Base-by-base conservation (phyloP, 2,888 invertebrate genomes). In the Drosophila emarginata region DNA sequence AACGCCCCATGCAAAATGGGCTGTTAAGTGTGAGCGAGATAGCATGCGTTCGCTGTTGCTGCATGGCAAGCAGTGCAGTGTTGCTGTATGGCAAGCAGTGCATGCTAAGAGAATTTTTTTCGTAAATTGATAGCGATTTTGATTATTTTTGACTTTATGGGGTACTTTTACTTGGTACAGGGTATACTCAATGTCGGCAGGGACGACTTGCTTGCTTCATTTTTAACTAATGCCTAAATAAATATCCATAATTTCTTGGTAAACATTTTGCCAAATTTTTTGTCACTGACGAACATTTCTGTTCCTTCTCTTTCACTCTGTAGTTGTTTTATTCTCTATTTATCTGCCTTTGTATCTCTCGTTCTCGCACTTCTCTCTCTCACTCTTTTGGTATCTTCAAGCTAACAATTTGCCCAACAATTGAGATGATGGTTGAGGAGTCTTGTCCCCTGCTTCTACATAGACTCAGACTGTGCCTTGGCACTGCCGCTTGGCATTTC, bases 401-500 rank as follows among this genome's bases (percentile, higher is more conserved):
- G 53, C 64, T 74, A 37, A 57, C 78, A 82, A 80, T 82, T 82
- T 75, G 61, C 68, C 61, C 66, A 65, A 78, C 72, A 75, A 75
- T 79, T 79, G 82, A 18, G 45, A 45, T 45, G 45, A 45, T 45
- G 45, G 45, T 7, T 45, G 18, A 21, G 45, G 11, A 21, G 45
- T 21, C 45, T 18, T 45, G 45, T 21, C 21, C 32, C 11, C 32
- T 32, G 32, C 32, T 32, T 32, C 32, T 32, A 32, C 21, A 45
- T 45, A 21, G 45, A 45, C 21, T 40, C 23, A 26, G 21, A 56
- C 37, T 66, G 54, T 64, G 73, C 60, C 68, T 80, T 78, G 78
- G 76, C 76, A 68, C 65, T 79, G 79, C 75, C 76, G 66, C 78
- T 78, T 71, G 84, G 84, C 76, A 83, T 80, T 83, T 81, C 84